Evolutionary conservation across 2,113 vertebrate species (phyloP), one percentile per base, ranked within the genome.

Genomic region (Saccopteryx leptura): DNA sequence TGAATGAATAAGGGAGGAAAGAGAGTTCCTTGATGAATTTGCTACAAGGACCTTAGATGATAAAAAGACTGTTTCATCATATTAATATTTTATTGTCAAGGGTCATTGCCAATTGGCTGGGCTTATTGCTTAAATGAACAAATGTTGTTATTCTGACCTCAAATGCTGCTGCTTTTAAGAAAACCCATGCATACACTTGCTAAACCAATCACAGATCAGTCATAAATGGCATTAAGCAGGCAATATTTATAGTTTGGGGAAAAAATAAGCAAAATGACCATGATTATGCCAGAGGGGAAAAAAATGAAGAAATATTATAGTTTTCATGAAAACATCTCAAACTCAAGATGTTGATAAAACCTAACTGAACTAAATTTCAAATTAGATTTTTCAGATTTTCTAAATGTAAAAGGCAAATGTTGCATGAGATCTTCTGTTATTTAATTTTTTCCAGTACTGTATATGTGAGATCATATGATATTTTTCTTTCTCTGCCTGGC

Each of bases 341-440:
- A 95, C 33, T 96, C 82, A 95, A 92, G 31, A n/a, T 78, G 46
- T 11, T 80, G 71, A 48, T 52, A 90, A 97, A 88, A 94, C 14
- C 65, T 48, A 88, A 84, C 58, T 95, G 92, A 96, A 88, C 87
- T 66, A 86, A 96, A 96, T 97, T 97, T 93, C 19, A 93, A 50
- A 17, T 83, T 65, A 63, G 48, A 88, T 56, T 83, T 60, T 82
- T 92, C 21, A 58, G 60, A 56, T 89, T 74, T 84, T 84, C 75
- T 94, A 74, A 95, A 74, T 58, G 71, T 82, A 79, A 95, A 87
- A 80, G 46, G 24, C 60, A 91, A 82, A 60, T n/a, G 14, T 68
- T 81, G 9, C 60, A 19, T 61, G 39, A 93, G 14, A 50, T 33
- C 21, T 63, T 48, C 24, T 18, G 11, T 75, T 66, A 46, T 94